Percentiles rank a stretch among this genome's conserved stretches.
Conservation (phyloP, 64 coral and sea anemone genomes). For the Stylophora pistillata region DNA sequence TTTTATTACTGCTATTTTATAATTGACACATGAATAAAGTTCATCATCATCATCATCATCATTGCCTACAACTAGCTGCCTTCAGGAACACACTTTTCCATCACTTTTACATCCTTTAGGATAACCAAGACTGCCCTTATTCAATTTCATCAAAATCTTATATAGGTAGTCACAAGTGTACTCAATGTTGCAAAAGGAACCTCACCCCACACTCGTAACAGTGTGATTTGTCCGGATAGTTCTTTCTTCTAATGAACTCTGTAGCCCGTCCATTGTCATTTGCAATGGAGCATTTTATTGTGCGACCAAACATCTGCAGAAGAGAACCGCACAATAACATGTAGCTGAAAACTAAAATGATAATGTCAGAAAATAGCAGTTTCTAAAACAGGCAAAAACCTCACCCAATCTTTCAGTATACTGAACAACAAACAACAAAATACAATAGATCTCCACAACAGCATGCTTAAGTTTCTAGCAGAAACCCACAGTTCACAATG, state of each 20-base stretch:
- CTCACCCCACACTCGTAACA: conserved; percentile 99
- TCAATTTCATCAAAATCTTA: background rate
- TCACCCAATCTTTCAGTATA: background rate
- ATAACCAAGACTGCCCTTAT: background rate
- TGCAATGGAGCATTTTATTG: conserved; percentile 95
- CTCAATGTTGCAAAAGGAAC: background rate
- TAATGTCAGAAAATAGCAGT: background rate
- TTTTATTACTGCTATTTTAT: too few relatives aligned
- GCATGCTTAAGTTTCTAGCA: too few relatives aligned
- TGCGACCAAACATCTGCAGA: conserved; percentile 97
- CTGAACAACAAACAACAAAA: too few relatives aligned
- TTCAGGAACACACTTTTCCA: too few relatives aligned
- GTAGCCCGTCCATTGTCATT: conserved; percentile 92
- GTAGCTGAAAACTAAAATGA: background rate
- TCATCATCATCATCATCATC: too few relatives aligned
- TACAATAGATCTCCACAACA: too few relatives aligned
- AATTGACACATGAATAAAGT: too few relatives aligned
- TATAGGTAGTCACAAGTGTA: background rate
- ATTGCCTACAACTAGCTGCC: too few relatives aligned
- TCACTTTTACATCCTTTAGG: too few relatives aligned
- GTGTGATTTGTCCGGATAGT: conserved; percentile 93
- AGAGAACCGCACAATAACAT: background rate
- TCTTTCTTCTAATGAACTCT: conserved; percentile 89
- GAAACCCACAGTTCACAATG: too few relatives aligned
- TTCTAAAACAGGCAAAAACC: background rate